Conservation (phyloP, 1,140 invertebrate species). For the Nephotettix cincticeps region DNA sequence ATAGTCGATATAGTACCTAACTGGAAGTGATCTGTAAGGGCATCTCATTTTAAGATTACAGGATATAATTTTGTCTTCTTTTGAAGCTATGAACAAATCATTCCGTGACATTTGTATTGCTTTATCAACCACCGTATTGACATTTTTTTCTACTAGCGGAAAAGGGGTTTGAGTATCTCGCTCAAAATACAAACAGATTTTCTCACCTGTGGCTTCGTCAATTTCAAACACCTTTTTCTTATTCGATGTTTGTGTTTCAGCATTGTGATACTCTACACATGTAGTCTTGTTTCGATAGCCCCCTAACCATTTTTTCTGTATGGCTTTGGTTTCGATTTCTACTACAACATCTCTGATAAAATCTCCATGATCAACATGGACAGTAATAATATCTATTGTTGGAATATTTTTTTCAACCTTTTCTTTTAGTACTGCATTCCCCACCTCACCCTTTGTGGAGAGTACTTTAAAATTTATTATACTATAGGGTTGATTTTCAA, state of each 20-base stretch:
- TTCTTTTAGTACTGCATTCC: neutral
- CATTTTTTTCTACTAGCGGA: neutral
- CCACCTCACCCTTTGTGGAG: neutral
- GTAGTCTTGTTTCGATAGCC: conserved; percentile 30
- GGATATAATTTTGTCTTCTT: conserved; percentile 29
- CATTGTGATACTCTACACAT: conserved; percentile 30
- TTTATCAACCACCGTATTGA: conserved; percentile 12
- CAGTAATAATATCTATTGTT: conserved; percentile 35
- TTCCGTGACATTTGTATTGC: conserved; percentile 14
- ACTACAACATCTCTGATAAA: too few relatives aligned
- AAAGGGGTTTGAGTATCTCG: conserved; percentile 27
- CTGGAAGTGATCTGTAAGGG: too few relatives aligned
- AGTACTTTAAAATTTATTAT: too few relatives aligned
- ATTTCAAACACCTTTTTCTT: neutral
- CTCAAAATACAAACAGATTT: neutral
- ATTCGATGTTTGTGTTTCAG: conserved; percentile 30
- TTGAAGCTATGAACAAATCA: conserved; percentile 1
- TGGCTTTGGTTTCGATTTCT: conserved; percentile 33
- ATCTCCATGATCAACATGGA: conserved; percentile 12
- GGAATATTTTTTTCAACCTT: conserved; percentile 26
- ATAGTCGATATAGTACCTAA: neutral
- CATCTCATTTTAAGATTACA: conserved; percentile 4
- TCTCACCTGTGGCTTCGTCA: neutral
- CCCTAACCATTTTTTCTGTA: conserved; percentile 36
- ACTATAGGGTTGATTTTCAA: too few relatives aligned